Evolutionary conservation across 2,888 invertebrate species (phyloP).

Genomic region (Eupithecia subumbrata): DNA sequence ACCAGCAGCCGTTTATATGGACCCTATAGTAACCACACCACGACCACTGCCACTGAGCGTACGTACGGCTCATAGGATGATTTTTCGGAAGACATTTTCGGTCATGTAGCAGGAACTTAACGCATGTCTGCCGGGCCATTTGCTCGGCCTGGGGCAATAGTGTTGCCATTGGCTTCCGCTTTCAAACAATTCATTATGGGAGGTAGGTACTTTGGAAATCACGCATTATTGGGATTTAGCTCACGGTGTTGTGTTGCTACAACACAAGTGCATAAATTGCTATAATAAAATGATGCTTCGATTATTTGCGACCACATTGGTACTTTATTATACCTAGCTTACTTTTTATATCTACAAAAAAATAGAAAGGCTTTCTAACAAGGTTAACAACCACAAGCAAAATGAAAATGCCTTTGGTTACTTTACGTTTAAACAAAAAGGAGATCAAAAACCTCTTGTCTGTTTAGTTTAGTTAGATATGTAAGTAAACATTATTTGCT

Average conservation of each 20-base stretch:
- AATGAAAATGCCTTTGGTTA: neutral
- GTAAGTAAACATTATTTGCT: neutral
- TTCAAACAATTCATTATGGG: conserved; percentile 18
- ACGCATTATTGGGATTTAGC: neutral
- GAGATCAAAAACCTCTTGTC: neutral
- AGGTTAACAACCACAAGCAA: neutral
- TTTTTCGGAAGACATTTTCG: neutral
- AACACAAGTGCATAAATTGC: conserved; percentile 2
- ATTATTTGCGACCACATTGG: neutral
- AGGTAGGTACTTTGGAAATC: neutral
- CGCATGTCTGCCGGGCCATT: conserved; percentile 59
- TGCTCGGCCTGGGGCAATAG: conserved; percentile 34
- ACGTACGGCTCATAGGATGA: neutral
- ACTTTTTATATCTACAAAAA: neutral
- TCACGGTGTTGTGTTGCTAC: neutral
- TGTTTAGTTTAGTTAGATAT: neutral
- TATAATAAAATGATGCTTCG: neutral
- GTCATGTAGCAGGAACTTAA: conserved; percentile 22
- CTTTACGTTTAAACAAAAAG: neutral
- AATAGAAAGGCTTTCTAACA: neutral
- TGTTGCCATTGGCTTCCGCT: conserved; percentile 35
- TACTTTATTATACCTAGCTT: neutral
- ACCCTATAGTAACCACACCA: neutral
- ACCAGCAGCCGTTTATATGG: neutral
- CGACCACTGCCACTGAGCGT: neutral